Conservation (phyloP, 2,113 vertebrate genomes). For the Apodemus speciosus region DNA sequence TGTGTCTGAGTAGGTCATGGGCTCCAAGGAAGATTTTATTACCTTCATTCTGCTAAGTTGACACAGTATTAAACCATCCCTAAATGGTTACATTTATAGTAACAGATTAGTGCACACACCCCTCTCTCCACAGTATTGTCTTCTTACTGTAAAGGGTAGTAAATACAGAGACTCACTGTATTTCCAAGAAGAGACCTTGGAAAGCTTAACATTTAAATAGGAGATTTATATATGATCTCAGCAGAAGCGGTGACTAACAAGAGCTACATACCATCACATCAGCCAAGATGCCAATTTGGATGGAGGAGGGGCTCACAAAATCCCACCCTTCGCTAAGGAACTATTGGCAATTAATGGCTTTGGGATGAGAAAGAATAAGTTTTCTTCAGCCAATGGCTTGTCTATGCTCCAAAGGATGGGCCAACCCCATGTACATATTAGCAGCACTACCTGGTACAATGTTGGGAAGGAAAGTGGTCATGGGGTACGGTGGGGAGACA, state of each 20-base stretch:
- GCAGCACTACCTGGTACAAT: neutral
- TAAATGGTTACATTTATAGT: neutral
- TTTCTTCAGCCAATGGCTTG: neutral
- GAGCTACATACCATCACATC: neutral
- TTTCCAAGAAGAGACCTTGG: neutral
- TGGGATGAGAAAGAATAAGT: neutral
- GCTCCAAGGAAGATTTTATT: neutral
- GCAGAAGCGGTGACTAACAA: neutral
- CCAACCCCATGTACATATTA: neutral
- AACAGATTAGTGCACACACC: neutral
- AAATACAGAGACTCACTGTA: neutral
- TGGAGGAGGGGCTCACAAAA: neutral
- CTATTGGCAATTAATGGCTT: neutral
- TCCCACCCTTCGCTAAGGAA: neutral
- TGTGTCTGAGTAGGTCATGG: neutral
- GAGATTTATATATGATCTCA: neutral
- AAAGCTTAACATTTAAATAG: neutral
- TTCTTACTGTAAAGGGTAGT: neutral
- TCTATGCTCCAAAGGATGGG: neutral
- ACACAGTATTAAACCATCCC: neutral
- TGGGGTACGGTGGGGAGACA: neutral
- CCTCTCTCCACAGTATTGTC: neutral
- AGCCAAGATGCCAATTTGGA: neutral
- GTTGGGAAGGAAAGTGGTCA: neutral
- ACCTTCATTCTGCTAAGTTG: neutral